A percentile compares a stretch with the other conserved stretches of the same genome.
These are phyloP conservation scores for Gadus chalcogrammus DNA, from an alignment of 2,113 vertebrate species.

Conservation along the genomic window DNA sequence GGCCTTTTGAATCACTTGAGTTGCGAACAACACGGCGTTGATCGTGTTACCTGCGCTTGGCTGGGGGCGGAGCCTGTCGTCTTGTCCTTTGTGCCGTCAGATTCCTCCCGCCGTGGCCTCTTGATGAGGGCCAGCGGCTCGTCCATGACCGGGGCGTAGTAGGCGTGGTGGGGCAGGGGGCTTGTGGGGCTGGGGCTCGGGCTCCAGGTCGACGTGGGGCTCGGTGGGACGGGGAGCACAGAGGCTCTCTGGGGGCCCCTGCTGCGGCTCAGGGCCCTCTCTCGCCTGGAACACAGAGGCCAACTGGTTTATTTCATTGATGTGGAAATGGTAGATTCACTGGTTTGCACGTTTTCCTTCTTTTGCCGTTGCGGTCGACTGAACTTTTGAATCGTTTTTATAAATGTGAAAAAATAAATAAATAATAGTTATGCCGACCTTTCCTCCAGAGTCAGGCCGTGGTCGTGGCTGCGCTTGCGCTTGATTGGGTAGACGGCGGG, in stretches of 20 bases:
- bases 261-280: slow-evolving; percentile 65
- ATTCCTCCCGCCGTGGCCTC: slow-evolving; percentile 68
- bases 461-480: slow-evolving; percentile 68
- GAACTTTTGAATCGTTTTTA: background rate
- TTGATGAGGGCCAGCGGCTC: slow-evolving; percentile 78
- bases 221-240: slow-evolving; percentile 53
- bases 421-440: slow-evolving; percentile 45
- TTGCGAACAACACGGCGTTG: background rate
- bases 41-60: slow-evolving; percentile 68
- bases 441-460: slow-evolving; percentile 65
- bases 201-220: slow-evolving; percentile 67
- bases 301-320: too few relatives aligned
- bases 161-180: slow-evolving; percentile 58
- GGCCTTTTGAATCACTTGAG: background rate
- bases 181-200: slow-evolving; percentile 66
- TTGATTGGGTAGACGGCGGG: slow-evolving; percentile 64
- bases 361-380: too few relatives aligned
- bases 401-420: too few relatives aligned
- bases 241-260: slow-evolving; percentile 49
- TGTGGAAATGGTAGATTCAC: too few relatives aligned
- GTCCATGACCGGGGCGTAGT: slow-evolving; percentile 69
- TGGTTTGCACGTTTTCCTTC: background rate
- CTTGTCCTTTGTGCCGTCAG: slow-evolving; percentile 53
- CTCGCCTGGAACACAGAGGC: slow-evolving; percentile 60
- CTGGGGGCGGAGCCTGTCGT: slow-evolving; percentile 34